Base-by-base conservation (phyloP, 2,113 vertebrate species). In the Phyllostomus hastatus region DNA sequence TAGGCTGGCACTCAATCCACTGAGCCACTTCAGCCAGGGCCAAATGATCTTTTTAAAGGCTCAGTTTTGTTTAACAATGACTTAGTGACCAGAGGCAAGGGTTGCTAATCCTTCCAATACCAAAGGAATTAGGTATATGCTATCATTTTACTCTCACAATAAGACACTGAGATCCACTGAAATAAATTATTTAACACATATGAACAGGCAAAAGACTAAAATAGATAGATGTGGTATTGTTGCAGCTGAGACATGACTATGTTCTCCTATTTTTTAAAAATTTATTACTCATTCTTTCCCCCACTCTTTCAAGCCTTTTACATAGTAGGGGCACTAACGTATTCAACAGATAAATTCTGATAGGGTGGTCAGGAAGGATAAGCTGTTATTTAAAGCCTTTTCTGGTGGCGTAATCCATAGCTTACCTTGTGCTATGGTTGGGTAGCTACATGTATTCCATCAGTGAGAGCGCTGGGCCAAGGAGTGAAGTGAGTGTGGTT, bases 371-470 rank as follows among this genome's bases (percentile, higher is more conserved):
- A 87, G 86, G 19, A 15, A 8, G 33, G 26, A 48, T 10, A 11
- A 31, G 38, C 72, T 38, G 82, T 90, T 90, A 90, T 73, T 95
- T 91, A 79, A 64, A 96, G 52, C 59, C 38, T 57, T 79, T 87
- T 50, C 96, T 12, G 96, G 69, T 54, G 81, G 61, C 69, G 41
- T 48, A 75, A 92, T 81, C 82, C 92, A 93, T 72, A 75, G 96
- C 94, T 97, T 97, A 69, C 96, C 0, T 92, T 14, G 90, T 38
- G 85, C 83, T 22, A 82, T 91, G 95, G 97, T 97, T 97, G 98
- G 97, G 94, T 96, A 97, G 96, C 97, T 97, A 41, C 97, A 91
- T 95, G 69, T 59, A 79, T 96, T 83, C 95, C 95, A 88, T 95
- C 97, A 97, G 67, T 48, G 75, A 72, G 5, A 31, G 75, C 57